Conservation (phyloP, 2,113 vertebrate genomes). For the Syngnathus floridae region DNA sequence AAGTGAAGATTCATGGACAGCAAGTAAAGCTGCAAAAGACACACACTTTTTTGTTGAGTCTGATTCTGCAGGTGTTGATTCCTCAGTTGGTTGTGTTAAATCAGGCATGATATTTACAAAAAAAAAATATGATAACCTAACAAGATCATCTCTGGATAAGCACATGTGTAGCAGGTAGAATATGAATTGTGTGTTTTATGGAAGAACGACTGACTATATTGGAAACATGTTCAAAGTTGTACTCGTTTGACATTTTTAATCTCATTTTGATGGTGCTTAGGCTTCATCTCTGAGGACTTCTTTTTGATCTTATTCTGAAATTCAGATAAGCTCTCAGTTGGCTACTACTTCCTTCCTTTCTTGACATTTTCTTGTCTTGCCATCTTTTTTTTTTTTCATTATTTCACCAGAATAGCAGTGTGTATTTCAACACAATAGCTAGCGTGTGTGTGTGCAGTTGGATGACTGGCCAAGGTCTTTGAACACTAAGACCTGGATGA, state of each 20-base stretch:
- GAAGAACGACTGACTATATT: conserved; percentile 20
- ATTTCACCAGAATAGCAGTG: conserved; percentile 33
- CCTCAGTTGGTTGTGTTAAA: conserved; percentile 57
- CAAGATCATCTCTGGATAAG: conserved; percentile 26
- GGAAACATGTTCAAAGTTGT: conserved; percentile 30
- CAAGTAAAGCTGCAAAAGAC: conserved; percentile 4
- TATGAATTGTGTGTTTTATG: conserved; percentile 14
- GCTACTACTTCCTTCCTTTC: conserved; percentile 24
- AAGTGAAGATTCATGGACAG: conserved; percentile 17
- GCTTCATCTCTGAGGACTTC: conserved; percentile 42
- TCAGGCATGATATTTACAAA: conserved; percentile 50
- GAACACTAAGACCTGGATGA: conserved; percentile 97
- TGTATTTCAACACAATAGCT: conserved; percentile 21
- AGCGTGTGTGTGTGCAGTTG: conserved; percentile 38
- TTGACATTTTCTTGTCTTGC: conserved; percentile 9
- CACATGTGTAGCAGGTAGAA: conserved; percentile 4
- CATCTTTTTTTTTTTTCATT: conserved; percentile 10
- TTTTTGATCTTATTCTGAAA: conserved; percentile 55
- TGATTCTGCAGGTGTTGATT: conserved; percentile 29
- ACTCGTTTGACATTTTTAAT: conserved; percentile 49
- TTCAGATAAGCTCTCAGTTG: conserved; percentile 38
- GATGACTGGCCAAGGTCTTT: conserved; percentile 82
- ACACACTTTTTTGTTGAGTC: background rate
- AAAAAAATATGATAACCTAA: conserved; percentile 50
- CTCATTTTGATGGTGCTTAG: conserved; percentile 44